Evolutionary conservation across 2,113 vertebrate genomes (phyloP), one percentile per base, ranked within the genome.

Genomic region (Reinhardtius hippoglossoides): DNA sequence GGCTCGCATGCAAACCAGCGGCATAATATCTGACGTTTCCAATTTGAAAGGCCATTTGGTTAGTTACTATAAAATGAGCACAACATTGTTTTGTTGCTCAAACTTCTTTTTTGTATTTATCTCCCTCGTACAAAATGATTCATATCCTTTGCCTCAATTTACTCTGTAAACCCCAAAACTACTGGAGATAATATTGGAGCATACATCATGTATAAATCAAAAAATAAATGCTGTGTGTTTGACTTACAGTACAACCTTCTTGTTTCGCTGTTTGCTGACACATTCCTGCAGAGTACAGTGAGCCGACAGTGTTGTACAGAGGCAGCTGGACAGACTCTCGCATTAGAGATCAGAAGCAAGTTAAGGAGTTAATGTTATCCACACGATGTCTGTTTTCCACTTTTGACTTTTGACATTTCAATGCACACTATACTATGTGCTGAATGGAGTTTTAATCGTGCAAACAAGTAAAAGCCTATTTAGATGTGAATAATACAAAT

Each of bases 41-140:
- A 70, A 44, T 86, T 81, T 87, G 77, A 84, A 89, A 87, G 77
- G 80, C 81, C 79, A 87, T 78, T 89, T 80, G 78, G 84, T 72
- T 79, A 52, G 37, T 69, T 72, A 84, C 63, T 59, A 70, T 67
- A 80, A 86, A 84, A 82, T 16, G 9, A 44, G 21, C 46, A 44
- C 57, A 72, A 20, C 67, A 10, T 56, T 68, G 44, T 79, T 86
- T 86, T 78, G 61, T 77, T 80, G 76, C 55, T 73, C 56, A 46
- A 81, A 77, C 37, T 75, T 75, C 24, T 23, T 13, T 55, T 64
- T 78, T 79, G 18, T 67, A 59, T 86, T 88, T 71, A 81, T 76
- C 64, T 50, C 57, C 61, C 52, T 16, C 1, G 18, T 66, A 86
- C 56, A 73, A 69, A 80, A 76, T 81, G 50, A 85, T 81, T 73